A percentile compares a stretch with the other conserved stretches of the same genome.
Evolutionary conservation across 1,140 invertebrate genomes (phyloP).

Genomic region (Epicauta chinensis): DNA sequence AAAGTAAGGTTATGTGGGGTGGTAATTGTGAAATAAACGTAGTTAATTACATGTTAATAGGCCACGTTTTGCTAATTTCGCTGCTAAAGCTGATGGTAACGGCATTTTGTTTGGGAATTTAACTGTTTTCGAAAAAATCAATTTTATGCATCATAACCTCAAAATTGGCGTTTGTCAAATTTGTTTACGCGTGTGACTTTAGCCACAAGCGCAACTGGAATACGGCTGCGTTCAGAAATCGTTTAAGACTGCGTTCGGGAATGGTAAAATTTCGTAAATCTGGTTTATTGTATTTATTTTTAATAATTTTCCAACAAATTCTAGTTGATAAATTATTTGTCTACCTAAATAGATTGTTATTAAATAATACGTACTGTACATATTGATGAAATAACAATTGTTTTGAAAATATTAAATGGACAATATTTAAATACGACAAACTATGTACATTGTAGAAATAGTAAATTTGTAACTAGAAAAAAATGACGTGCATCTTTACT

Average conservation of each 20-base stretch:
- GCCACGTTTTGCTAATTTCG: conserved; percentile 79
- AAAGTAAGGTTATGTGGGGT: conserved; percentile 28
- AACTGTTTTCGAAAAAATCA: background rate
- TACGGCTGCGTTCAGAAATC: too few relatives aligned
- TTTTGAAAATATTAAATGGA: conserved; percentile 7
- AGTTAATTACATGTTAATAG: conserved; percentile 50
- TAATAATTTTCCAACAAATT: background rate
- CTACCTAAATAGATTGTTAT: background rate
- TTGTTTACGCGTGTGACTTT: background rate
- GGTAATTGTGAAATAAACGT: conserved; percentile 53
- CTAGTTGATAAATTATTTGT: conserved; percentile 5
- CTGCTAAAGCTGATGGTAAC: conserved; percentile 76
- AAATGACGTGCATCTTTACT: too few relatives aligned
- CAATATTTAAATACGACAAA: too few relatives aligned
- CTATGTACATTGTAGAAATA: too few relatives aligned
- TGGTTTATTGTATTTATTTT: background rate
- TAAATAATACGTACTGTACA: conserved; percentile 7
- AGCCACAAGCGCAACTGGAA: too few relatives aligned
- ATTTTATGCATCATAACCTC: conserved; percentile 3
- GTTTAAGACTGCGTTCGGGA: too few relatives aligned
- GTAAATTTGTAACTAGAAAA: too few relatives aligned
- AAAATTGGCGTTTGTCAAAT: conserved; percentile 5
- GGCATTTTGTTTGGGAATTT: conserved; percentile 60
- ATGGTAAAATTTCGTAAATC: too few relatives aligned
- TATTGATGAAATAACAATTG: conserved; percentile 5